phyloP scores from a whole-genome alignment of 30 jellyfish, hydroid and myxozoan genomes.

The Turritopsis dohrnii region DNA sequence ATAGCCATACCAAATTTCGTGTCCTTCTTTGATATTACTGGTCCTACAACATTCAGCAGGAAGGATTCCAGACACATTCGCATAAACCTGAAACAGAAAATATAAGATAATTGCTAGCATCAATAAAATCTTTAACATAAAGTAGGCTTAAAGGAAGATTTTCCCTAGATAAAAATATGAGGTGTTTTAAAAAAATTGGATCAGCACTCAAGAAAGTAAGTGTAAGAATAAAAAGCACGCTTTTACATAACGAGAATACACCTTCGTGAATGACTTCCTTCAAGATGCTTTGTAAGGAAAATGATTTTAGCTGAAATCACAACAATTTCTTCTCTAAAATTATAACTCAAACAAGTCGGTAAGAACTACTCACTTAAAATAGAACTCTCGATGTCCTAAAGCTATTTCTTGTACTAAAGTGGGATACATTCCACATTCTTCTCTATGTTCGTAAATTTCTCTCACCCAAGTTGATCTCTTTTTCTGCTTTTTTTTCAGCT shows the following conservation, averaged over 20 bases:
- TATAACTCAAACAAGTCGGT: no score
- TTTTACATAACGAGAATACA: no score
- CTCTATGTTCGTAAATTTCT: no score
- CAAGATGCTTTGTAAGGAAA: no score
- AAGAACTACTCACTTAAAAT: slow-evolving; percentile 1
- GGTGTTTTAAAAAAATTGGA: no score
- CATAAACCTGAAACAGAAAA: slow-evolving; percentile 7
- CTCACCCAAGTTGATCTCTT: slow-evolving; percentile 11
- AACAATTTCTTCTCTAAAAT: neutral
- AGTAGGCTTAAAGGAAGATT: no score
- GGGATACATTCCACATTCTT: neutral
- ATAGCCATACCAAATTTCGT: neutral
- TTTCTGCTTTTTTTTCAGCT: slow-evolving; percentile 1
- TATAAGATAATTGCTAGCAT: neutral
- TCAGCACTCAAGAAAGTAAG: no score
- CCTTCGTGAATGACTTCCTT: no score
- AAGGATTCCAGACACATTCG: neutral
- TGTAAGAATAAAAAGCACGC: no score
- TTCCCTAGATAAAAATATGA: no score
- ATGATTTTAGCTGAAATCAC: neutral
- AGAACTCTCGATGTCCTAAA: neutral
- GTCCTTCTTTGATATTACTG: slow-evolving; percentile 8
- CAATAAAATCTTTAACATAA: no score
- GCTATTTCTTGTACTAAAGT: slow-evolving; percentile 9
- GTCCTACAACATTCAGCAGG: slow-evolving; percentile 8